Base-by-base conservation (phyloP, 2,888 invertebrate species). In the Thereva unica region DNA sequence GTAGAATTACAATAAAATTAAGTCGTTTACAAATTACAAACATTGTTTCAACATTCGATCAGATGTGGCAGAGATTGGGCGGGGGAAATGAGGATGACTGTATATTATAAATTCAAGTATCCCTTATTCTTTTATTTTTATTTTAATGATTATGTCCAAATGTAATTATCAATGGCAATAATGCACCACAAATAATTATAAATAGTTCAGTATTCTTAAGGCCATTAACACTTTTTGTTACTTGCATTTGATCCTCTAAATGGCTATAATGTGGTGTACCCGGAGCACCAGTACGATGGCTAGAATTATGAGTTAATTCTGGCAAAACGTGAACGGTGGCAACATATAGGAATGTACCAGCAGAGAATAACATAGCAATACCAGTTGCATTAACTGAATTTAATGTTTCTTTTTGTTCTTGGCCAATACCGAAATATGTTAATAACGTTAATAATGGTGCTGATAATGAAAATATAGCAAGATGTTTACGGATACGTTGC, bases 311-410 rank as follows among this genome's bases (percentile, higher is more conserved):
- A 64, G 92, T 93, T 6, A 99, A 83, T 80, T 99, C 99, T 0
- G 99, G 98, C 56, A 99, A 79, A 0, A 99, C 97, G 80, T 99
- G 99, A 0, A 99, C 97, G 0, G 98, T 98, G 0, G 99, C 96
- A 2, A 99, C 99, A 78, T 98, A 99, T 0, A 99, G 84, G 82
- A 99, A 99, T 9, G 99, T 99, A 0, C 99, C 99, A 0, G 97
- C 99, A 50, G 97, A 97, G 82, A 99, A 99, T 42, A 99, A 82
- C 97, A 99, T 97, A 0, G 98, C 96, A 68, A 98, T 89, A 65
- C 91, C 98, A 37, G 98, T 98, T 2, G 94, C 95, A 77, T 96
- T 95, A 55, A 94, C 86, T 6, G 91, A 91, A 72, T 91, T 91
- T 4, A 97, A 81, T 0, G 91, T 91, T 80, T 95, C 95, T 77